Evolutionary conservation across 1,140 invertebrate genomes (phyloP), one percentile per base, ranked within the genome.

Genomic region (Neuroterus valhalla): DNA sequence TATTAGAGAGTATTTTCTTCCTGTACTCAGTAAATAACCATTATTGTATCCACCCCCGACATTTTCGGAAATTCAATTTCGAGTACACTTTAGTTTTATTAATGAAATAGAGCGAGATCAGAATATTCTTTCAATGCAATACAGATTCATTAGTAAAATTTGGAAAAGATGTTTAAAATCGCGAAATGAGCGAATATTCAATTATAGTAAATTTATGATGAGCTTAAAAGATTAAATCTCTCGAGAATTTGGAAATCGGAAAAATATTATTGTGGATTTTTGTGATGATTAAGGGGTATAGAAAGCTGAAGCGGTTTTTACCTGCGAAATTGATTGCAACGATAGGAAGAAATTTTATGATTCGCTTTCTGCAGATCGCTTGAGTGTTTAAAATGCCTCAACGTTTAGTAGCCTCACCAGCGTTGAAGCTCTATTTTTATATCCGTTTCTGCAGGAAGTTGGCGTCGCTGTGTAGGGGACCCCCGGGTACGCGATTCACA

Each of bases 391-490:
- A 77, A 82, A 74, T 68, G 81, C 66, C 79, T 75, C 71, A 38
- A 55, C 73, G 52, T 43, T 74, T 80, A 78, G 70, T 74, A 77
- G 72, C 75, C 55, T 62, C 55, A 26, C 72, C 74, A 62, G 70
- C 66, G 78, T 78, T 75, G 82, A 79, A 84, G 87, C 87, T 89
- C 88, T 89, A 89, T 89, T 89, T 89, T 89, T 89, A 89, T 89
- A 89, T 89, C 87, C 88, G 88, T 84, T 86, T 85, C 81, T 86
- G 86, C 87, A 89, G 88, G 88, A 89, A 89, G 88, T 89, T 84
- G 85, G 82, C 82, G 81, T 79, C 83, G 87, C 83, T 81, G 81
- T 79, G 74, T 84, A 81, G 82, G 82, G 83, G 85, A 82, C 73
- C 38, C 66, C 75, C 70, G 82, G 73, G 83, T 85, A 83, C 80